Percentiles rank a stretch among this genome's conserved stretches.
These are phyloP conservation scores for Harlomillsia oculata DNA, from an alignment of 1,140 invertebrate species.

Conservation along the genomic window DNA sequence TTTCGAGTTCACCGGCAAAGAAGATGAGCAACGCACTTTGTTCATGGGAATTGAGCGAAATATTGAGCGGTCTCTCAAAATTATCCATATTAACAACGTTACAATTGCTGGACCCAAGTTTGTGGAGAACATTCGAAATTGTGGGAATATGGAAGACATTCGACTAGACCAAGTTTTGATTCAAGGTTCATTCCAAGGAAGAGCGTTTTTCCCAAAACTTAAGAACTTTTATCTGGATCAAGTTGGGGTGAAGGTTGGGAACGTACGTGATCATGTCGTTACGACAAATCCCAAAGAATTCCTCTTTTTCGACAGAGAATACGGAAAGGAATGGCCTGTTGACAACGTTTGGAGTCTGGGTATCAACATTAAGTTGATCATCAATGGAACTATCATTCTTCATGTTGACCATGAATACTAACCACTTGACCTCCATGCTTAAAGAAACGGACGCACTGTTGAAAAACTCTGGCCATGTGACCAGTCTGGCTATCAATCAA, in stretches of 20 bases:
- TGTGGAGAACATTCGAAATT: neutral
- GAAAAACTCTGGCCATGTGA: neutral
- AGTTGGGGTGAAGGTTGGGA: neutral
- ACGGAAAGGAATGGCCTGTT: neutral
- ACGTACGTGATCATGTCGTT: neutral
- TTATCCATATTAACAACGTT: neutral
- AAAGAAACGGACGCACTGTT: neutral
- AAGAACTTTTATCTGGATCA: constrained; percentile 1
- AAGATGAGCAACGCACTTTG: neutral
- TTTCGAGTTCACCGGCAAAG: neutral
- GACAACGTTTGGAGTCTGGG: constrained; percentile 4
- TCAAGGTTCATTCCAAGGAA: neutral
- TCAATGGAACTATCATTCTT: neutral
- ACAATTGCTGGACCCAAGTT: neutral
- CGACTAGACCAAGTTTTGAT: neutral
- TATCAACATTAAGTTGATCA: neutral
- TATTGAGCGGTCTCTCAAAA: constrained; percentile 1
- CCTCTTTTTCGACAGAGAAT: constrained; percentile 6
- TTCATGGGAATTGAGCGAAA: neutral
- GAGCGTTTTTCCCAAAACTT: neutral
- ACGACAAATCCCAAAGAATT: neutral
- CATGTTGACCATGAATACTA: constrained; percentile 1
- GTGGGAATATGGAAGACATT: constrained; percentile 1
- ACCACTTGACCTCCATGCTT: constrained; percentile 9
- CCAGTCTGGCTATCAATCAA: neutral